phyloP scores from a whole-genome alignment of 2,888 invertebrate species.

The Agrilus mali region DNA sequence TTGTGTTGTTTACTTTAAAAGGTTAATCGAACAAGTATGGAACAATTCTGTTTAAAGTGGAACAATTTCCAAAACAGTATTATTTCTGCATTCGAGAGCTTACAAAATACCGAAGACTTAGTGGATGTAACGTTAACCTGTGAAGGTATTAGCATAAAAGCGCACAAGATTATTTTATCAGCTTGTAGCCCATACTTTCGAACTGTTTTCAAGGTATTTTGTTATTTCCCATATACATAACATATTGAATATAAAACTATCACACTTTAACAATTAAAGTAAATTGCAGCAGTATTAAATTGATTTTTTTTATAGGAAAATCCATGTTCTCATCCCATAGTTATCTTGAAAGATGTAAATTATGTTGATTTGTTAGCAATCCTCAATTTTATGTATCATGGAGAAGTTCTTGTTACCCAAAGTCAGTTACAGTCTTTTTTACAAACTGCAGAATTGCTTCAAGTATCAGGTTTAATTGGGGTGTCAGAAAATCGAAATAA shows the following conservation, averaged over 20 bases:
- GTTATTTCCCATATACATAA: too few relatives aligned
- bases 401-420: constrained; percentile 56
- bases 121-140: constrained; percentile 63
- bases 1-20: too few relatives aligned
- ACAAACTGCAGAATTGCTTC: constrained; percentile 52
- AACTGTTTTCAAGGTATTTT: constrained; percentile 53
- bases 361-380: constrained; percentile 54
- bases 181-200: constrained; percentile 66
- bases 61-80: constrained; percentile 61
- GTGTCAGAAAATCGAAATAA: constrained; percentile 5
- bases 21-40: constrained; percentile 20
- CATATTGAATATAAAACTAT: too few relatives aligned
- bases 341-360: constrained; percentile 56
- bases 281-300: neutral
- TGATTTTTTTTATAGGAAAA: constrained; percentile 42
- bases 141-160: constrained; percentile 58
- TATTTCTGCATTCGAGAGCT: constrained; percentile 54
- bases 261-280: too few relatives aligned
- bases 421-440: constrained; percentile 52
- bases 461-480: constrained; percentile 51
- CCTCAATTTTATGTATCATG: constrained; percentile 60
- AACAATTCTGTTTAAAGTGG: constrained; percentile 65
- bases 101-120: constrained; percentile 55
- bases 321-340: constrained; percentile 61
- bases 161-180: constrained; percentile 62